Evolutionary conservation across 2,113 vertebrate species (phyloP).

Genomic region (Tyrannus savana): DNA sequence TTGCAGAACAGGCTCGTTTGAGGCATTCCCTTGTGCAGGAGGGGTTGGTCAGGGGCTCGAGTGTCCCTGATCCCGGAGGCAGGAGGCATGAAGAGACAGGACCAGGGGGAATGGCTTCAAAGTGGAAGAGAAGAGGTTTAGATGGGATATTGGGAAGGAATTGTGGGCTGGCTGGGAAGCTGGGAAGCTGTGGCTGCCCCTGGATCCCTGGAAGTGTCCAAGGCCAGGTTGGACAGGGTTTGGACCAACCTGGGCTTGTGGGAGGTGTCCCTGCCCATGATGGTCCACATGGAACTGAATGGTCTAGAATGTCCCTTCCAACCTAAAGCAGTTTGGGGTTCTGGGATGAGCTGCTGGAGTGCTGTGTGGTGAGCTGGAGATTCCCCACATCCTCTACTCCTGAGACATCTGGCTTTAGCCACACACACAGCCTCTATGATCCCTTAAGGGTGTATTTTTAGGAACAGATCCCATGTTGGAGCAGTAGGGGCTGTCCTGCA

Average conservation of each 20-base stretch:
- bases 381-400: not conserved
- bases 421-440: not conserved
- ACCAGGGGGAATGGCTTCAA: not conserved
- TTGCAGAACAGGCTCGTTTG: not conserved
- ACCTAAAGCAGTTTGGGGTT: not conserved
- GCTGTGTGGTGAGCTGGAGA: not conserved
- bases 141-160: not conserved
- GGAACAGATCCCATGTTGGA: accelerated
- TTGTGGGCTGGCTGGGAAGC: accelerated
- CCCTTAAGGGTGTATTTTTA: not conserved
- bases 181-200: not conserved
- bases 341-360: not conserved
- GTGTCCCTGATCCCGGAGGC: not conserved
- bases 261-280: not conserved
- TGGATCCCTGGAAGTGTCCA: not conserved
- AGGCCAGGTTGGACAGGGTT: accelerated
- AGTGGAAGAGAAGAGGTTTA: not conserved
- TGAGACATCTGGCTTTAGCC: not conserved
- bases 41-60: not conserved
- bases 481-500: not conserved
- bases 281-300: accelerated
- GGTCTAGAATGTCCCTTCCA: not conserved
- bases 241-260: accelerated
- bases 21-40: not conserved
- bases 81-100: not conserved